Evolutionary conservation across 2,113 vertebrate species (phyloP).

Genomic region (Lipophrys pholis): DNA sequence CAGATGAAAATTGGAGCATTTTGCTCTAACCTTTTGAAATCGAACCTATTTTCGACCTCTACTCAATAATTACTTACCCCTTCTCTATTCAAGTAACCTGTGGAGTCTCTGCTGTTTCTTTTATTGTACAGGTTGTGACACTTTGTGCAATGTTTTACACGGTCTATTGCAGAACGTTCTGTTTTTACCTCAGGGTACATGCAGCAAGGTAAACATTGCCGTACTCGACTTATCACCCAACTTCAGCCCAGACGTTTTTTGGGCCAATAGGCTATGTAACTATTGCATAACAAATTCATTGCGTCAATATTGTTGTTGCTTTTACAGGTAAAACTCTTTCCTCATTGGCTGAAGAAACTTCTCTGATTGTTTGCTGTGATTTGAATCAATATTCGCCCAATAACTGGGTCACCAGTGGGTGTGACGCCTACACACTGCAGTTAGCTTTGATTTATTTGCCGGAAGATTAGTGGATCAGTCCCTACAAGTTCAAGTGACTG

Average conservation of each 20-base stretch:
- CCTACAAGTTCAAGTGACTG: not conserved
- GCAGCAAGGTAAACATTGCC: not conserved
- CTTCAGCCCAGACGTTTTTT: constrained; percentile 5
- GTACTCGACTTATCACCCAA: not conserved
- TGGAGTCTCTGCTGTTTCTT: no score
- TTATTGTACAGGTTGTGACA: no score
- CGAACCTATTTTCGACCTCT: no score
- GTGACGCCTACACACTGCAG: constrained; percentile 1
- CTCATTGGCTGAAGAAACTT: not conserved
- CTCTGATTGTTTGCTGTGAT: constrained; percentile 16
- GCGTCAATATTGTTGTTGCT: not conserved
- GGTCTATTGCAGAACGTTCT: no score
- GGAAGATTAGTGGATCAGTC: constrained; percentile 9
- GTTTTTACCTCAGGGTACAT: not conserved
- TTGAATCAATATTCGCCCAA: constrained; percentile 43
- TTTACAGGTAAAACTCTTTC: constrained; percentile 2
- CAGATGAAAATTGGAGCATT: constrained; percentile 15
- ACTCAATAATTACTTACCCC: no score
- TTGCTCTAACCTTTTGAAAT: no score
- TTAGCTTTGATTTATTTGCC: constrained; percentile 31
- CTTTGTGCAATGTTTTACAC: no score
- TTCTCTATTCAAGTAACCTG: no score
- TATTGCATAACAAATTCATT: not conserved
- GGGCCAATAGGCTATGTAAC: constrained; percentile 7
- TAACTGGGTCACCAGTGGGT: constrained; percentile 43